These are phyloP conservation scores for Copidosoma aretas DNA, from an alignment of 2,888 invertebrate species.

Conservation along the genomic window DNA sequence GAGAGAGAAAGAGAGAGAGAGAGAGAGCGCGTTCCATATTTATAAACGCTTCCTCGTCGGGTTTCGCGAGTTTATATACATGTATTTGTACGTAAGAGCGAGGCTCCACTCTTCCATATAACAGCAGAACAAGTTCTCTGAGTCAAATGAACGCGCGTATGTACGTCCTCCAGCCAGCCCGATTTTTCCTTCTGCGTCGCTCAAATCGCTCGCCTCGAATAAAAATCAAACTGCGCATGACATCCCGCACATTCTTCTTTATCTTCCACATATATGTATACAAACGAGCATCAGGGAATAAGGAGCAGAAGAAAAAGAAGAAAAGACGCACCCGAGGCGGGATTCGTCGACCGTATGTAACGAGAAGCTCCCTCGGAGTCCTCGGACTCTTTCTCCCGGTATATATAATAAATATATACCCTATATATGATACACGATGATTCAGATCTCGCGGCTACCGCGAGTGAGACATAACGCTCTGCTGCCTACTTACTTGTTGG, in stretches of 20 bases:
- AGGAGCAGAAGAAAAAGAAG: too few relatives aligned
- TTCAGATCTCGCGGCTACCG: slow-evolving; percentile 45
- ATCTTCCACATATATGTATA: too few relatives aligned
- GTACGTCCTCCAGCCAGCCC: too few relatives aligned
- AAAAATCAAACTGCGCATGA: slow-evolving; percentile 29
- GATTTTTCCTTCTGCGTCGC: not conserved
- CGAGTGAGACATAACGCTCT: slow-evolving; percentile 55
- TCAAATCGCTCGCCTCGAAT: slow-evolving; percentile 29
- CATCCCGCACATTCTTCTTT: too few relatives aligned
- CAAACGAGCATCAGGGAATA: too few relatives aligned
- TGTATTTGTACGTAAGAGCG: not conserved
- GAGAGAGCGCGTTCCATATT: not conserved
- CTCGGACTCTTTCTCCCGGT: too few relatives aligned
- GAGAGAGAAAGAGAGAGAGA: not conserved
- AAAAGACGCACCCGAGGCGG: too few relatives aligned
- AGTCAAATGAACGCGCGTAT: slow-evolving; percentile 28
- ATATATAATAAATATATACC: too few relatives aligned
- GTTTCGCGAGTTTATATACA: slow-evolving; percentile 11
- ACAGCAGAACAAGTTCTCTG: slow-evolving; percentile 18
- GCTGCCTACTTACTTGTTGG: slow-evolving; percentile 13
- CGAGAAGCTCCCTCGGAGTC: too few relatives aligned
- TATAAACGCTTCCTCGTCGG: slow-evolving; percentile 28
- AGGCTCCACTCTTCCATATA: too few relatives aligned
- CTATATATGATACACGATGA: slow-evolving; percentile 48
- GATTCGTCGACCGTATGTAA: too few relatives aligned